Evolutionary conservation across 2,797 vertebrate species (phyloP), one percentile per base, ranked within the genome.

Genomic region (Bryconaethiops microstoma): DNA sequence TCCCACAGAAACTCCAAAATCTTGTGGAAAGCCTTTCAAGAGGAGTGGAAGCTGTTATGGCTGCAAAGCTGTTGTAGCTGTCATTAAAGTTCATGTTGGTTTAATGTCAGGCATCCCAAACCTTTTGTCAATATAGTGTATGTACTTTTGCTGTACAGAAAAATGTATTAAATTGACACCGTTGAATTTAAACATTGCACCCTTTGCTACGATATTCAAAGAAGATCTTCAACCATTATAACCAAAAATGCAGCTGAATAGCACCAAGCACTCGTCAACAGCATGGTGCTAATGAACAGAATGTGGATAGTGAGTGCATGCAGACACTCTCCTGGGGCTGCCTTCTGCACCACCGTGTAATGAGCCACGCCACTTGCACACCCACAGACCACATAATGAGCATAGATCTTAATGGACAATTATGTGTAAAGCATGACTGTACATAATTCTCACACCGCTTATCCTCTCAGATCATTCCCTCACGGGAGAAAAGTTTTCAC

Each of bases 371-470:
- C 68, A 35, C 84, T 78, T 83, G 77, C 82, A 80, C 74, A 74
- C 19, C 52, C 78, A 84, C 81, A 83, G 75, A 85, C 83, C 72
- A 52, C 84, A 60, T 90, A 77, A 91, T 90, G 86, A 90, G 72
- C 63, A 86, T 50, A 79, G 74, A 78, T 77, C n/a, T 19, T 84
- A 86, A 88, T 90, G 77, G 78, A 29, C 59, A 82, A 84, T 88
- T 88, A 82, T 88, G 86, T 89, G 88, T 90, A 86, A 90, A 87
- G 62, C 82, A 67, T 91, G 90, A 84, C 82, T 59, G 13, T 75
- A 74, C 89, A 92, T 89, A 21, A 75, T 86, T 90, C 63, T 84
- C 35, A 42, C 16, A 25, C 59, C 63, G 81, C 35, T 79, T 57
- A 70, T 54, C 74, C 79, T 70, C 79, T 73, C n/a, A 80, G 7